Base-by-base conservation (phyloP, 2,113 vertebrate genomes). In the Hemibagrus wyckioides region DNA sequence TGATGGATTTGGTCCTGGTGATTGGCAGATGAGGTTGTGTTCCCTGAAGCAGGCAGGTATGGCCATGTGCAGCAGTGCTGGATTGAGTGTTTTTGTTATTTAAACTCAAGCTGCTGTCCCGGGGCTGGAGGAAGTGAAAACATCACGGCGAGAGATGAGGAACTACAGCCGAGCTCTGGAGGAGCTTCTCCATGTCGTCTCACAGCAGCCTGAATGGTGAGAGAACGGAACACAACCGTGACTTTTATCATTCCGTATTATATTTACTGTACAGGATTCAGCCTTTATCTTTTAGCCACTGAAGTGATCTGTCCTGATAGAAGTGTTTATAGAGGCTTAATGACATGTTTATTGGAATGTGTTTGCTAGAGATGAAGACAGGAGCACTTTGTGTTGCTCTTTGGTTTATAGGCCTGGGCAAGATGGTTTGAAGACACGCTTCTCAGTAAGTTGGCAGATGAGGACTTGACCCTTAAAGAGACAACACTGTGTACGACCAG, bases 171-270 rank as follows among this genome's bases (percentile, higher is more conserved):
- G 69, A 86, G 88, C 92, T 48, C 88, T 94, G 21, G 80, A 76
- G n/a, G 92, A 92, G 56, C 89, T 93, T n/a, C 88, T 91, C 23
- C 83, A 86, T 83, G 89, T 90, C 21, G 81, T 93, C 0, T 57
- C 63, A 23, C 76, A 71, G 52, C 83, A 61, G 4, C 90, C 90
- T 19, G 59, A 91, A 14, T 83, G 77, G 94, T 94, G 81, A 86
- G 89, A 90, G 56, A 21, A 3, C 28, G 39, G 75, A 14, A 50
- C 17, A 11, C 59, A 23, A 63, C 9, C 1, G 6, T 67, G 30
- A 33, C 2, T 15, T 14, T 0, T 61, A 5, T 1, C 59, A 63
- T 63, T 28, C 8, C 59, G 9, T n/a, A 1, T 10, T 8, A 65
- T 13, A 14, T 65, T 10, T 65, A 14, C 13, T 65, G 63, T 67